Evolutionary conservation across 2,797 vertebrate genomes (phyloP), one percentile per base, ranked within the genome.

Genomic region (Galaxias olidus): DNA sequence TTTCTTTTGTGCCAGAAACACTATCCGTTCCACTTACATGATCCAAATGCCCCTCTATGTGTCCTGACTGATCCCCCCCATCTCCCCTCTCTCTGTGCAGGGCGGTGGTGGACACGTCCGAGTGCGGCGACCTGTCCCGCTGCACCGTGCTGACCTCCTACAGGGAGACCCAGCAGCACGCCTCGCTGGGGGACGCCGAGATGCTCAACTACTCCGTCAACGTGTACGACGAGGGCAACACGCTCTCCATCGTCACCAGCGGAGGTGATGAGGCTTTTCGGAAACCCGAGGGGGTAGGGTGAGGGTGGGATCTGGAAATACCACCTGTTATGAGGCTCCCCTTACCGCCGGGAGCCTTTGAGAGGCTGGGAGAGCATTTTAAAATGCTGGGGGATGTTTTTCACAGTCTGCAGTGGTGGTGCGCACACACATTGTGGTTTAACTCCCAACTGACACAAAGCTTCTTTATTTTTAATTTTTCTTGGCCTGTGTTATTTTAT

Each of bases 151-250:
- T 99, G 72, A 90, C 92, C 76, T 94, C 93, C 58, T 99, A 97
- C 87, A 94, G 75, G 89, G 97, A 98, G 72, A 87, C 86, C 5
- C 96, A 98, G 67, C 95, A 99, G 70, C 97, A 94, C 13, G 94
- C 95, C 61, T 95, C 97, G 1, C 92, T 99, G 68, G 97, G 98
- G 75, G 93, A 92, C 48, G 94, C 96, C 0, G 98, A 98, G 81
- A 99, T 99, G 98, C 85, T 99, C 10, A 98, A 98, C 88, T 99
- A 98, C 78, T 99, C 97, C 0, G 80, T 99, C 9, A 99, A 98
- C 75, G 92, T 98, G 80, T 99, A 98, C 30, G 97, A 99, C 52
- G 96, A 98, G 46, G 98, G 96, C 60, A 98, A 95, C 82, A 93
- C 96, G 1, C 96, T 99, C 71, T 98, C 96, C 67, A 94, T 99